Evolutionary conservation across 2,113 vertebrate genomes (phyloP), one percentile per base, ranked within the genome.

Genomic region (Percopsis transmontana): DNA sequence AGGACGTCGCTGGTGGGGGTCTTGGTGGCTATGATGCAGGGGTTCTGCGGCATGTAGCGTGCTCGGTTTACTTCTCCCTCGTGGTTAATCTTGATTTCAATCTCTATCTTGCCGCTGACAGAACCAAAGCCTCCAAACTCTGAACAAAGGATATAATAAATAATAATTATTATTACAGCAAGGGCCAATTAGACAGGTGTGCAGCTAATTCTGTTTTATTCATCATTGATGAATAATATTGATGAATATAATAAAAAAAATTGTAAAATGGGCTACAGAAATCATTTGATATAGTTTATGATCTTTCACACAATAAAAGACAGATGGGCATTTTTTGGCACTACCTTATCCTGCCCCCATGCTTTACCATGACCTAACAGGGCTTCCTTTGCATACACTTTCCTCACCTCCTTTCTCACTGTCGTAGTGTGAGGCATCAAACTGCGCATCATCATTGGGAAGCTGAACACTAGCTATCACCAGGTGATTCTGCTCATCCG

Each of bases 101-200:
- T 98, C 70, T 99, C 97, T 70, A 99, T 99, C 83, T 99, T 99
- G 1, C 96, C 96, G 81, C 97, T 98, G 0, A 99, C 97, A 5
- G 97, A 99, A 9, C 97, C 97, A 91, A 99, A 99, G 42, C 97
- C 97, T 83, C 96, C 97, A 87, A 99, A 99, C 74, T 99, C 97
- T 99, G 70, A 4, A 80, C 69, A 2, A 72, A 45, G 47, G 1
- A 10, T 39, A 47, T 3, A 48, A 14, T 7, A 1, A 45, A 45
- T 45, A 16, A 67, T 21, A 11, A 23, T 13, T 1, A 18, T 24
- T 57, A 1, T 33, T 24, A 15, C 45, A 48, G 45, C 45, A 48
- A 45, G n/a, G 45, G 45, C 45, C n/a, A 48, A n/a, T 1, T n/a
- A 16, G 45, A 16, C 18, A 44, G 16, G 15, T 23, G 23, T 10